phyloP scores from a whole-genome alignment of 2,797 vertebrate genomes.

The Agapornis canus region DNA sequence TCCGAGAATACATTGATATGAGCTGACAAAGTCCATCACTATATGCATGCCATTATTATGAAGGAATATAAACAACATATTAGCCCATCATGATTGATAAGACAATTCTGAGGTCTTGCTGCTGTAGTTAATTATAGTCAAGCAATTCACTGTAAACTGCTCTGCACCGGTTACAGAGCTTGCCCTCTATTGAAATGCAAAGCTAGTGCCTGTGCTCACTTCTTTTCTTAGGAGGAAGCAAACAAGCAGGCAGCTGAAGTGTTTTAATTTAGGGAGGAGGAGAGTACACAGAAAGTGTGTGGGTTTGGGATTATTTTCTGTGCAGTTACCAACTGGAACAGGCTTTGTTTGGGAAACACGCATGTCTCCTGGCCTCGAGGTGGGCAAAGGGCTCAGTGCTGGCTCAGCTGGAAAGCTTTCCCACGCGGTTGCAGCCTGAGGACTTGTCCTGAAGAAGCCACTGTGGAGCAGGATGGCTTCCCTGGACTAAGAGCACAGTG shows the following conservation, averaged over 20 bases:
- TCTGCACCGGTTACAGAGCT: background rate
- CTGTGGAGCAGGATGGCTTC: accelerated
- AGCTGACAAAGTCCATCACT: background rate
- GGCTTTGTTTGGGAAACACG: background rate
- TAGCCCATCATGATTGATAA: background rate
- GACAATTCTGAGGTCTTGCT: background rate
- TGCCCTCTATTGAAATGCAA: background rate
- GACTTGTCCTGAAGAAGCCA: background rate
- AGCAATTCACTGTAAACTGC: background rate
- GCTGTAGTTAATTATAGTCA: background rate
- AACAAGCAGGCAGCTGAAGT: background rate
- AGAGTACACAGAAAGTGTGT: no score
- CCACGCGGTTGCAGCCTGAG: background rate
- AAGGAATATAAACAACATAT: background rate
- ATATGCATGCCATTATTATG: background rate
- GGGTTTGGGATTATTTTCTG: background rate
- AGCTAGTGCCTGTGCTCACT: accelerated
- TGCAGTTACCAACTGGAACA: background rate
- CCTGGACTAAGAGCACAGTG: accelerated
- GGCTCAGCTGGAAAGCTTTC: background rate
- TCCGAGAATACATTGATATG: background rate
- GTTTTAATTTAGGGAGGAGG: background rate
- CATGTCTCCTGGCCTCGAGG: background rate
- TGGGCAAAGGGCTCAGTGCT: background rate
- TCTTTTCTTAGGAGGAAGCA: background rate